Percentiles rank a stretch among this genome's conserved stretches.
Conservation (phyloP, 1,140 invertebrate species). For the Cephus cinctus region DNA sequence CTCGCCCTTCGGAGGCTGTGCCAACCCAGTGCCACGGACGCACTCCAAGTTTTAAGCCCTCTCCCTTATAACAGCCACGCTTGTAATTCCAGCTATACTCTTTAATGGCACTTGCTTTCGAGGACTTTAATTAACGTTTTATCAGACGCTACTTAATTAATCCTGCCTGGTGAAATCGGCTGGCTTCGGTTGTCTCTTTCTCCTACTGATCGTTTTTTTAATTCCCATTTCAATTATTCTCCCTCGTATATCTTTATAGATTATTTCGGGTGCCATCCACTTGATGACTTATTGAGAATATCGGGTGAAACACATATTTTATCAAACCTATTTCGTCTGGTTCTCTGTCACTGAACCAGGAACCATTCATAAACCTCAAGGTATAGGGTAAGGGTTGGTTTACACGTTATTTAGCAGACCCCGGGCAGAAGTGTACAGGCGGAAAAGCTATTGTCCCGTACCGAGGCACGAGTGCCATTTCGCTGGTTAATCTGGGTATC, state of each 20-base stretch:
- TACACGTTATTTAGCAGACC: conserved; percentile 35
- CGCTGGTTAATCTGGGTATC: too few species aligned
- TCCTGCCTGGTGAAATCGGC: too few species aligned
- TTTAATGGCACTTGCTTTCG: conserved; percentile 6
- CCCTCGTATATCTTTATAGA: too few species aligned
- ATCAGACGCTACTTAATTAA: background rate
- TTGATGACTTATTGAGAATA: too few species aligned
- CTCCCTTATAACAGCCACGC: background rate
- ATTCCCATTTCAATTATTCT: too few species aligned
- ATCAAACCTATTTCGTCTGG: background rate
- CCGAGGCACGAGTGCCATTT: conserved; percentile 9
- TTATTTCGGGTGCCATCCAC: too few species aligned
- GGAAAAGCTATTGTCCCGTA: conserved; percentile 24
- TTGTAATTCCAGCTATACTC: conserved; percentile 5
- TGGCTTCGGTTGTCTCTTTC: too few species aligned
- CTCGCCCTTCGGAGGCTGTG: conserved; percentile 21
- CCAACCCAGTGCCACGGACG: background rate
- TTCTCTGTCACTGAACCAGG: conserved; percentile 27
- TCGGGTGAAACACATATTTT: background rate
- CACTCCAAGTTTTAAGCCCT: conserved; percentile 5
- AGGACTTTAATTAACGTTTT: conserved; percentile 4
- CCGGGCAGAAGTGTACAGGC: conserved; percentile 5
- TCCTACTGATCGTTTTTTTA: too few species aligned
- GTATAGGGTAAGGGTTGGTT: conserved; percentile 28
- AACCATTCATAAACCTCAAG: conserved; percentile 24